A percentile compares a stretch with the other conserved stretches of the same genome.
Evolutionary conservation across 2,888 invertebrate species (phyloP).

Genomic region (Drosophila leonis): DNA sequence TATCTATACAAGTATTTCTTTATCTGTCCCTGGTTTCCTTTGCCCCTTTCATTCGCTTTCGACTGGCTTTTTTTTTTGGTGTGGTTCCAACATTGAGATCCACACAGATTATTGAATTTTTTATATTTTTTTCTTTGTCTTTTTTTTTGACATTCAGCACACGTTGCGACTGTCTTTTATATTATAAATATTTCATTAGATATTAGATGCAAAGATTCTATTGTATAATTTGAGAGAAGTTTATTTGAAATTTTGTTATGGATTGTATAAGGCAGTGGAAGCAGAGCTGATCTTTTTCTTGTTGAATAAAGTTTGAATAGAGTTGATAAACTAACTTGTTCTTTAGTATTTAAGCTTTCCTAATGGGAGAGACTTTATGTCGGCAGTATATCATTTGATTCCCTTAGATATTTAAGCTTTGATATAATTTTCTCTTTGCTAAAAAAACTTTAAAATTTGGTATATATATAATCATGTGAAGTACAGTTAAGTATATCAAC

Average conservation of each 20-base stretch:
- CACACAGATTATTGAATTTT: conserved; percentile 17
- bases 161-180: conserved; percentile 33
- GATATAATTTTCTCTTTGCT: no score
- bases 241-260: background rate
- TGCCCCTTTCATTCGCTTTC: conserved; percentile 21
- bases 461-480: no score
- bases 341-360: background rate
- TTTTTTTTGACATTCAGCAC: conserved; percentile 32
- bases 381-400: background rate
- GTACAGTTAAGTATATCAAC: no score
- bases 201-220: conserved; percentile 2
- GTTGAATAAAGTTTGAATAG: background rate
- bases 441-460: no score
- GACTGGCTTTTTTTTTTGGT: conserved; percentile 45
- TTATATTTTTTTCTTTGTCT: background rate
- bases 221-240: background rate
- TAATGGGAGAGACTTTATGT: background rate
- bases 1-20: conserved; percentile 14
- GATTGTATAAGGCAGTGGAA: background rate
- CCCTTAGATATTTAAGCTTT: no score
- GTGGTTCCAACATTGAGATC: conserved; percentile 14
- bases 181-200: conserved; percentile 31
- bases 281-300: background rate
- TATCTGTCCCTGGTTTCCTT: conserved; percentile 10
- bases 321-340: background rate